Base-by-base conservation (phyloP, 37 sponge, comb jelly and placozoan genomes). In the Cliona cf. orientalis region DNA sequence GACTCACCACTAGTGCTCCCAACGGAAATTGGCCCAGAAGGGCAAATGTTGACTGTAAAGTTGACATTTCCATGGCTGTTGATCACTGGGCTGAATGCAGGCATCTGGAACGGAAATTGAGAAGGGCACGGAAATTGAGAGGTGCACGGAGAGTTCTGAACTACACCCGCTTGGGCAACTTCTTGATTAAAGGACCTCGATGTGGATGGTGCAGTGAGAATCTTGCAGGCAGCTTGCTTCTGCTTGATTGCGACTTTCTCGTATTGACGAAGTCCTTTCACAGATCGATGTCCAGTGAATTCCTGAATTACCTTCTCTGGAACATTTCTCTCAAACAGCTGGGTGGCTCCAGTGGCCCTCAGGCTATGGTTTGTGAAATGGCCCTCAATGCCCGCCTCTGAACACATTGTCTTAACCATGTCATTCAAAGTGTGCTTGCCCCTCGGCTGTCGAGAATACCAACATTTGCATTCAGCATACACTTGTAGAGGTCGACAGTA, bases 351-450 rank as follows among this genome's bases (percentile, higher is more conserved):
- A 2, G 44, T 26, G 5, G 46, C 46, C 46, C 72, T 42, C 46
- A 72, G 44, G n/a, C 72, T 72, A 34, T 72, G 72, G 28, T 72
- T 72, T 5, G 72, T 72, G n/a, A 32, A 68, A 32, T 68, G 6
- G 4, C 53, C 72, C 2, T 72, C 72, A 44, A 42, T 72, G 21
- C 46, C 46, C 3, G n/a, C 72, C n/a, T 72, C n/a, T 44, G 25
- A 2, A 44, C 6, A 72, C 72, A 72, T 72, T 40, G 2, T 44
- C 46, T 72, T 72, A 3, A 72, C 49, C 72, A 72, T 61, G 12
- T 61, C 28, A 61, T 28, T 61, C 5, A 61, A 28, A 25, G 7
- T 22, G 23, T 61, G 22, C 63, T 61, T n/a, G 22, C 63, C 63
- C 22, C 22, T 61, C 26, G 22, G 63, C 28, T 12, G 26, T 6